These are phyloP conservation scores for Grus americana DNA, from an alignment of 2,113 vertebrate species.

Conservation along the genomic window DNA sequence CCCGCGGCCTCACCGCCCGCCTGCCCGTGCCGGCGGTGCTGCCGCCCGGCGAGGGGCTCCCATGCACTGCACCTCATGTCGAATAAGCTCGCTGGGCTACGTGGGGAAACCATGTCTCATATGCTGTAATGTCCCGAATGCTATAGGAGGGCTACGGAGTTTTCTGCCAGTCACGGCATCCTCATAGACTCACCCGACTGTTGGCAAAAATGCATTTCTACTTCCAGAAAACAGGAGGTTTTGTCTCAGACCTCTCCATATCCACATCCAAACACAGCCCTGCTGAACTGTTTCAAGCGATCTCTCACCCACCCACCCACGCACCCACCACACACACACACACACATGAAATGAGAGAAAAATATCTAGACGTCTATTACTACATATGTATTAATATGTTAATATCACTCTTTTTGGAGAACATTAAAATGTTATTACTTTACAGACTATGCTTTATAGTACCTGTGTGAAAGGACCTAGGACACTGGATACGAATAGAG, in stretches of 20 bases:
- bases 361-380: conserved; percentile 75
- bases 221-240: background rate
- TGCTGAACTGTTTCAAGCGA: conserved; percentile 63
- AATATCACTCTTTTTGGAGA: conserved; percentile 80
- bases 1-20: background rate
- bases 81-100: conserved; percentile 45
- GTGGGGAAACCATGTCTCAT: conserved; percentile 21
- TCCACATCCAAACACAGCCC: conserved; percentile 43
- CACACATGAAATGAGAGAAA: conserved; percentile 60
- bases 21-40: background rate
- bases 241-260: conserved; percentile 20
- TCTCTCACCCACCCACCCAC: conserved; percentile 39
- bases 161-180: conserved; percentile 33
- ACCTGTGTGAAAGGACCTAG: conserved; percentile 85
- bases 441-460: conserved; percentile 83
- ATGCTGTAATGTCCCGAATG: conserved; percentile 43
- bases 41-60: conserved; percentile 52
- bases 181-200: conserved; percentile 44
- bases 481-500: conserved; percentile 88
- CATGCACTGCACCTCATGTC: conserved; percentile 77
- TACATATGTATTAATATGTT: conserved; percentile 80
- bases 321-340: conserved; percentile 50
- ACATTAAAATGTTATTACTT: conserved; percentile 77
- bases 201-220: conserved; percentile 45
- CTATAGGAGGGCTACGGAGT: conserved; percentile 28